A percentile compares a stretch with the other conserved stretches of the same genome.
Conservation (phyloP, 2,888 invertebrate genomes). For the Drosophila formosana region DNA sequence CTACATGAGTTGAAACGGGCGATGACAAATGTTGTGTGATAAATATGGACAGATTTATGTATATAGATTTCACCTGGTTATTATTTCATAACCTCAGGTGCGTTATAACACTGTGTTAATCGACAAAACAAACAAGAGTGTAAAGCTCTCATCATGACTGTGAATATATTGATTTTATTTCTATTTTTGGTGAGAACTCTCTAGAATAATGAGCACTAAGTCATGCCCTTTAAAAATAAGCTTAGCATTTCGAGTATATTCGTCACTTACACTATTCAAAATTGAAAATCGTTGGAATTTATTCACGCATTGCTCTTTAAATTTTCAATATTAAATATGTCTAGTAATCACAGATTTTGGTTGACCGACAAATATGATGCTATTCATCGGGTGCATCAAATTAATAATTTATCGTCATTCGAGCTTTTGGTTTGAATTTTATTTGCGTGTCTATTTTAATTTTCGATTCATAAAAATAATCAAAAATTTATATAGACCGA, state of each 20-base stretch:
- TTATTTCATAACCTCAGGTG: slow-evolving; percentile 20
- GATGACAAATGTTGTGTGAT: slow-evolving; percentile 39
- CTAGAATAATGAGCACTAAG: not conserved
- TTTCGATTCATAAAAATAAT: too few species aligned
- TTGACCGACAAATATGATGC: too few species aligned
- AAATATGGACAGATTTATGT: slow-evolving; percentile 11
- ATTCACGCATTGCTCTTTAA: not conserved
- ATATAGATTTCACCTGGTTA: slow-evolving; percentile 9
- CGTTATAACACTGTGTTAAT: slow-evolving; percentile 26
- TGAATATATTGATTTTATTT: slow-evolving; percentile 3
- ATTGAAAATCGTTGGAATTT: not conserved
- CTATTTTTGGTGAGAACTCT: slow-evolving; percentile 5
- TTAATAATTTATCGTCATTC: too few species aligned
- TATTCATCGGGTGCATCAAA: too few species aligned
- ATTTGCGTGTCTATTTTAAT: too few species aligned
- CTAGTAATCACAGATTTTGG: too few species aligned
- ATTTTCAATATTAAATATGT: too few species aligned
- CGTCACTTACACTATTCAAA: not conserved
- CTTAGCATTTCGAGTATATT: not conserved
- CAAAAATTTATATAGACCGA: too few species aligned
- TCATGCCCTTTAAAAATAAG: not conserved
- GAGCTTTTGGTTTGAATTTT: too few species aligned
- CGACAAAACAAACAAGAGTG: slow-evolving; percentile 21
- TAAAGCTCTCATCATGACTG: not conserved
- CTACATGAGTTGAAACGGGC: slow-evolving; percentile 20